phyloP scores from a whole-genome alignment of 1,140 invertebrate species.

The Metopolophium dirhodum region DNA sequence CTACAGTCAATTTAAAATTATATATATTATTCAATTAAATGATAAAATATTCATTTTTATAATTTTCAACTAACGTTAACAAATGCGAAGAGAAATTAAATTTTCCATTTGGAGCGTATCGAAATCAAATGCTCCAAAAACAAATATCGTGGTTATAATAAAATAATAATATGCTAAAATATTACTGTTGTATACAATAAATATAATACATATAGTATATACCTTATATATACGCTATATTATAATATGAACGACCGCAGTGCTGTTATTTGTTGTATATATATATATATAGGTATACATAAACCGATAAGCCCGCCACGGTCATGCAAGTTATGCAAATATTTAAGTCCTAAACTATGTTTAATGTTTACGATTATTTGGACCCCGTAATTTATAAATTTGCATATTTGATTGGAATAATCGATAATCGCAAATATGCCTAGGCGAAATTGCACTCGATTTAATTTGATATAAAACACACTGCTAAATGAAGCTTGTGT shows the following conservation, averaged over 20 bases:
- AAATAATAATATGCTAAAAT: constrained; percentile 32
- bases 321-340: constrained; percentile 3
- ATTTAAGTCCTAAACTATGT: constrained; percentile 27
- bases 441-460: not conserved
- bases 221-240: not conserved
- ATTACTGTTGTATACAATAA: not conserved
- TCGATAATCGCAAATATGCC: not conserved
- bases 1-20: not conserved
- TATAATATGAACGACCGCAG: not conserved
- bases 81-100: not conserved
- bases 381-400: constrained; percentile 20
- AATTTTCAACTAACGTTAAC: not conserved
- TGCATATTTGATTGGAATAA: constrained; percentile 45
- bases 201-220: no score
- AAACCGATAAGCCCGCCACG: constrained; percentile 15
- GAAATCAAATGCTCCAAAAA: not conserved
- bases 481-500: not conserved
- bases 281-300: not conserved
- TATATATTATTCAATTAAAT: not conserved
- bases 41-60: not conserved
- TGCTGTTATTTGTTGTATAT: not conserved
- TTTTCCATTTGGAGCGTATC: not conserved
- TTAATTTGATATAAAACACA: not conserved
- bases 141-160: not conserved
- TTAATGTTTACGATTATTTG: constrained; percentile 35